Evolutionary conservation across 2,888 invertebrate species (phyloP), one percentile per base, ranked within the genome.

Genomic region (Ischnura elegans): DNA sequence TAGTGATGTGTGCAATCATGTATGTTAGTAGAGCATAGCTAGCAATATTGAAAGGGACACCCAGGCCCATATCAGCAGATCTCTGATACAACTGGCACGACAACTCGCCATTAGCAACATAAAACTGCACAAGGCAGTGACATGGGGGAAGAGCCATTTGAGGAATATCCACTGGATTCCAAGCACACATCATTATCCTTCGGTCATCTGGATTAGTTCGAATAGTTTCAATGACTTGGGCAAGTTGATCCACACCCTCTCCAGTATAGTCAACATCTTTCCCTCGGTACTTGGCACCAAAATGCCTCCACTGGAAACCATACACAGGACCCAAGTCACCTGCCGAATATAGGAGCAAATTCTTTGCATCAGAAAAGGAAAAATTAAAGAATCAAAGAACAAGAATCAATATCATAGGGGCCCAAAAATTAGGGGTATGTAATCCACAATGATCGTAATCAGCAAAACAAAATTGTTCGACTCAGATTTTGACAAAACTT

Each of bases 261-360:
- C 97, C 97, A 2, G 96, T 97, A 95, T 99, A 99, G 96, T 99
- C 98, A 42, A 98, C 97, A 94, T 98, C 97, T 96, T 98, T 98
- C 95, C 98, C 97, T 90, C 97, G 96, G 96, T 99, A 99, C 95
- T 98, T 96, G 0, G 99, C 99, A 36, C 99, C 99, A 96, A 98
- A 99, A 95, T 99, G 99, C 94, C 99, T 97, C 99, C 99, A 99
- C 95, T 99, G 99, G 95, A 99, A 99, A 0, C 99, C 99, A 96
- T 99, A 99, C 1, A 99, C 97, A 0, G 99, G 99, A 0, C 99
- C 99, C 87, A 99, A 96, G 96, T 99, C 99, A 94, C 99, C 97
- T 97, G 95, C 19, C 95, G 94, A 90, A 93, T n/a, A 29, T 84
- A 93, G 86, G 87, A 47, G 21, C 13, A 76, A 36, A 4, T 55